Conservation (phyloP, 2,888 invertebrate species). For the Sesamia inferens region DNA sequence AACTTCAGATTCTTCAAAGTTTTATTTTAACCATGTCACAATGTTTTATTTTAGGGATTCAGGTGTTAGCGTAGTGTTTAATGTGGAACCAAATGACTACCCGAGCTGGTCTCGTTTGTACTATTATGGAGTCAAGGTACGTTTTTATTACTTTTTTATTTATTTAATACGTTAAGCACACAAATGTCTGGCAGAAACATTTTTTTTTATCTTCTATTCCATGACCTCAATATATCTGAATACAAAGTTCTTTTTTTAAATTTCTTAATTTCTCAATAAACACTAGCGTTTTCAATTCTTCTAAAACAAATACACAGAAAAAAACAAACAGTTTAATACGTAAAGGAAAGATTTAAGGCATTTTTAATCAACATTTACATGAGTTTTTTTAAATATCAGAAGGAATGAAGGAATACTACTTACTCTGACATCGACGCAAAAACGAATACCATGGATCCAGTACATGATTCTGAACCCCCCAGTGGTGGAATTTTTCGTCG, state of each 20-base stretch:
- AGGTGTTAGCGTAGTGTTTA: constrained; percentile 77
- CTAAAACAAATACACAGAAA: too few relatives aligned
- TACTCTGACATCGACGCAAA: background rate
- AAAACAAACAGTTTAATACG: background rate
- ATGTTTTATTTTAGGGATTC: constrained; percentile 71
- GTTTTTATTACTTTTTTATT: background rate
- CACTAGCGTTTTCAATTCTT: background rate
- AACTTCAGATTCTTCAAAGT: background rate
- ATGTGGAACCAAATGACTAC: constrained; percentile 80
- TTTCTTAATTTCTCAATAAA: background rate
- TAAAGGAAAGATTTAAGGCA: background rate
- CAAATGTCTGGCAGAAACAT: background rate
- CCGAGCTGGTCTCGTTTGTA: constrained; percentile 69
- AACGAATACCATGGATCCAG: too few relatives aligned
- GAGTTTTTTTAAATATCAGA: background rate
- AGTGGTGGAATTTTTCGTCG: too few relatives aligned
- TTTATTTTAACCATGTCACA: background rate
- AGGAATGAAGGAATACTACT: too few relatives aligned
- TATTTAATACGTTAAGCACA: background rate
- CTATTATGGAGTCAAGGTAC: constrained; percentile 80
- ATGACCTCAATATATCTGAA: background rate
- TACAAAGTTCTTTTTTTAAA: too few relatives aligned
- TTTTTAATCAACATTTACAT: background rate
- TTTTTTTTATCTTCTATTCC: background rate
- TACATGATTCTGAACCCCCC: too few relatives aligned